Evolutionary conservation across 2,113 vertebrate genomes (phyloP), one percentile per base, ranked within the genome.

Genomic region (Nycticryphes semicollaris): DNA sequence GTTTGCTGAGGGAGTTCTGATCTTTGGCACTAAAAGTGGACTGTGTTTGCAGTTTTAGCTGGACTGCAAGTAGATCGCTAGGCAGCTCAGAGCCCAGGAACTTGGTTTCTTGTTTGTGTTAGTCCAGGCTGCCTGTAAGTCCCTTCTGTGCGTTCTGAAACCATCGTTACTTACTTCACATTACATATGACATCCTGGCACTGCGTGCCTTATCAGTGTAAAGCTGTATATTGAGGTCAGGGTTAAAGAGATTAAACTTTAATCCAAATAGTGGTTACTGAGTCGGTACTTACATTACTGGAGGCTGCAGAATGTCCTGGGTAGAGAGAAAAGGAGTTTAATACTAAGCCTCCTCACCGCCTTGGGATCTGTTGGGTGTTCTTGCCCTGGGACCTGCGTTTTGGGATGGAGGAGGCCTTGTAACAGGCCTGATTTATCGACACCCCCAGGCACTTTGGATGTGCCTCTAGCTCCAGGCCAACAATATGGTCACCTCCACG

Each of bases 161-260:
- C n/a, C 33, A 25, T 3, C 0, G 4, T 31, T 73, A 35, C 6
- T 51, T 54, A 30, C 21, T 70, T 62, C 31, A 16, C 2, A 0
- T 59, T 50, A 68, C 21, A 5, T 18, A 48, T 9, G 63, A 69
- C 53, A 53, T 39, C 89, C 23, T 4, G 4, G 43, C 35, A 35
- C 39, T 51, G 56, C 48, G 60, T 35, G 54, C 57, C 53, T 75
- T 43, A 53, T 21, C 76, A 43, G 68, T 24, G 13, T 27, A 78
- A 79, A 48, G 17, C 90, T 91, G 9, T 53, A 92, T 66, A 67
- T 56, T 89, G 83, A 92, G 93, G 95, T 93, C 93, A 92, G 62
- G 80, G 80, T 96, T 93, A 95, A 96, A 93, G 86, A 53, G 88
- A 94, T 94, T 84, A 84, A 60, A 69, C 82, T 74, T 43, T 91